Percentiles rank a stretch among this genome's conserved stretches.
These are phyloP conservation scores for Chouioia cunea DNA, from an alignment of 2,888 invertebrate species.

Conservation along the genomic window DNA sequence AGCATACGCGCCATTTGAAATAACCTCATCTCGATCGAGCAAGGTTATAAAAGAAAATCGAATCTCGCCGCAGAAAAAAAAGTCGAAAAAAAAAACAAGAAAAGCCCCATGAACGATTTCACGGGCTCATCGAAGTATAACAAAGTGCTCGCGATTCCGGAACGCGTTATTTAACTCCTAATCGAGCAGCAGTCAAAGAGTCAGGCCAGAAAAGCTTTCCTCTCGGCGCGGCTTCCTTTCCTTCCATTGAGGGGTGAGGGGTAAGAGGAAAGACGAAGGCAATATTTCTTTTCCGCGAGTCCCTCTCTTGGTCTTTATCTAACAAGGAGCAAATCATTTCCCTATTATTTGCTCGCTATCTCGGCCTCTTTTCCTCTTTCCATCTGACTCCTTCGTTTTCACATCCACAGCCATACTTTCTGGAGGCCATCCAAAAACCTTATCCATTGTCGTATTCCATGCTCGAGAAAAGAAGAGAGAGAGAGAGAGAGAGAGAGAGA, in stretches of 20 bases:
- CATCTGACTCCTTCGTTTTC: slow-evolving; percentile 26
- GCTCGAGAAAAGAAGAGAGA: slow-evolving; percentile 50
- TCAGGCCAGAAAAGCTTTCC: background rate
- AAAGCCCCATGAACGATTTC: slow-evolving; percentile 4
- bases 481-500: too few species aligned
- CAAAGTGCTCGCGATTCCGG: slow-evolving; percentile 35
- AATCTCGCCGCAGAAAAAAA: background rate
- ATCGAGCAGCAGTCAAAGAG: slow-evolving; percentile 58
- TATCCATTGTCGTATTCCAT: slow-evolving; percentile 64
- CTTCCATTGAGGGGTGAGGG: slow-evolving; percentile 51
- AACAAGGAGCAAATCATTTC: slow-evolving; percentile 69
- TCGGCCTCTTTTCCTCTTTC: slow-evolving; percentile 52
- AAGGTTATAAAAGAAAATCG: too few species aligned
- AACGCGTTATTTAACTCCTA: slow-evolving; percentile 61
- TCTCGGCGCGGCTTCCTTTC: slow-evolving; percentile 7
- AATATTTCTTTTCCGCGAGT: slow-evolving; percentile 67
- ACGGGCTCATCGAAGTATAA: slow-evolving; percentile 29
- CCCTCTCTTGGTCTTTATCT: slow-evolving; percentile 65
- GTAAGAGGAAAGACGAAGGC: slow-evolving; percentile 46
- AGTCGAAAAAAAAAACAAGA: background rate
- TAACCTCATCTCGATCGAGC: too few species aligned
- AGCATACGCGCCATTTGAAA: too few species aligned
- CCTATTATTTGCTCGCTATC: slow-evolving; percentile 69
- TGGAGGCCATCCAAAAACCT: slow-evolving; percentile 67
- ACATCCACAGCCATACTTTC: slow-evolving; percentile 59